Conservation (phyloP, 2,797 vertebrate species). For the Malacoctenus gilli region DNA sequence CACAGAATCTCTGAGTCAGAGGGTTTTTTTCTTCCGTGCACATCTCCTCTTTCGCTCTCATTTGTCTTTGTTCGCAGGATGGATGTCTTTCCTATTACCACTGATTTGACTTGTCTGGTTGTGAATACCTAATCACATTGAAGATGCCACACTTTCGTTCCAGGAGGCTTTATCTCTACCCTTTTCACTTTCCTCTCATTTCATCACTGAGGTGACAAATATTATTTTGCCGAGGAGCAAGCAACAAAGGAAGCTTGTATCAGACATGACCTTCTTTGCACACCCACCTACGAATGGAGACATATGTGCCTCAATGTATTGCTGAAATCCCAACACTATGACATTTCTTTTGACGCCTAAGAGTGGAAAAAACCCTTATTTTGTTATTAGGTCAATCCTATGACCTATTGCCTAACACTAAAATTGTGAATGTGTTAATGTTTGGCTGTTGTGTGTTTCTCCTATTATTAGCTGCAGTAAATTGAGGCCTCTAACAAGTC, state of each 20-base stretch:
- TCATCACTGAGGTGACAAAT: conserved; percentile 33
- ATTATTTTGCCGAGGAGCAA: conserved; percentile 12
- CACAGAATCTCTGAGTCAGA: conserved; percentile 45
- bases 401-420: too few relatives aligned
- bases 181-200: conserved; percentile 26
- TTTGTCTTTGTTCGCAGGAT: conserved; percentile 53
- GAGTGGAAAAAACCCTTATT: neutral
- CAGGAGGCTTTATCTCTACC: conserved; percentile 44
- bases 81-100: conserved; percentile 56
- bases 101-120: conserved; percentile 70
- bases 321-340: conserved; percentile 1
- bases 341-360: too few relatives aligned
- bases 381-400: too few relatives aligned
- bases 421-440: neutral
- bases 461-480: too few relatives aligned
- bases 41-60: conserved; percentile 43
- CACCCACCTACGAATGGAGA: neutral
- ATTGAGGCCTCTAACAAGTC: conserved; percentile 1
- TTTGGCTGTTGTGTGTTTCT: neutral
- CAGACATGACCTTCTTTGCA: conserved; percentile 26
- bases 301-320: neutral
- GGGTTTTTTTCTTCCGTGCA: conserved; percentile 25
- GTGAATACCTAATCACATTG: conserved; percentile 70
- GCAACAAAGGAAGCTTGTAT: conserved; percentile 6
- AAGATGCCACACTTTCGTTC: conserved; percentile 51